Base-by-base conservation (phyloP, 1,140 invertebrate species). In the Heliconius hermathena region DNA sequence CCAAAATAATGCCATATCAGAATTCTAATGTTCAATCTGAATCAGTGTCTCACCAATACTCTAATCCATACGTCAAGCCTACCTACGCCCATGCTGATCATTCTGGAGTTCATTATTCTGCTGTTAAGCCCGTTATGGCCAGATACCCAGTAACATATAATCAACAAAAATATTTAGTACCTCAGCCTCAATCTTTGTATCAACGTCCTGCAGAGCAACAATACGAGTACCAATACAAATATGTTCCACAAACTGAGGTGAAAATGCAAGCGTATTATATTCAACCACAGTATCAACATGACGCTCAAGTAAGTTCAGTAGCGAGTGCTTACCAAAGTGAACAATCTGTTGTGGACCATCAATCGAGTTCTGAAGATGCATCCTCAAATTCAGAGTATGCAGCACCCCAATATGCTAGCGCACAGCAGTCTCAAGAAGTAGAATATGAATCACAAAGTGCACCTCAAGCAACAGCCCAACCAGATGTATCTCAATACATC, bases 71-170 rank as follows among this genome's bases (percentile, higher is more conserved):
- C 33, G 87, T 91, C 1, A 89, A 88, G 38, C 90, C 92, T 60
- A 81, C 90, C 46, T 94, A 93, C 70, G 93, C 92, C n/a, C 88
- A 93, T 72, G 77, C 91, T 8, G 90, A 94, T 83, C 86, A 87
- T 29, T 94, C 92, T 46, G 92, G 93, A 72, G 88, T 94, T 0
- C 93, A 94, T 72, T 94, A 94, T 80, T 93, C 93, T 1, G 93
- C 87, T 46, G 93, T 93, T 1, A 91, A 94, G 82, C 93, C 93
- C 75, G 90, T 93, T n/a, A 91, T 92, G 88, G 90, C 93, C 22
- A 89, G 84, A 81, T 93, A 94, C 83, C 90, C 90, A 78, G 81
- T 85, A 71, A 87, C 84, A 33, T 91, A 93, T 73, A 81, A 82
- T 29, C 87, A 88, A 33, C 89, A 87, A 73, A 87, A 91, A 46